phyloP scores from a whole-genome alignment of 2,888 invertebrate species.

The Sarcophaga rosellei region DNA sequence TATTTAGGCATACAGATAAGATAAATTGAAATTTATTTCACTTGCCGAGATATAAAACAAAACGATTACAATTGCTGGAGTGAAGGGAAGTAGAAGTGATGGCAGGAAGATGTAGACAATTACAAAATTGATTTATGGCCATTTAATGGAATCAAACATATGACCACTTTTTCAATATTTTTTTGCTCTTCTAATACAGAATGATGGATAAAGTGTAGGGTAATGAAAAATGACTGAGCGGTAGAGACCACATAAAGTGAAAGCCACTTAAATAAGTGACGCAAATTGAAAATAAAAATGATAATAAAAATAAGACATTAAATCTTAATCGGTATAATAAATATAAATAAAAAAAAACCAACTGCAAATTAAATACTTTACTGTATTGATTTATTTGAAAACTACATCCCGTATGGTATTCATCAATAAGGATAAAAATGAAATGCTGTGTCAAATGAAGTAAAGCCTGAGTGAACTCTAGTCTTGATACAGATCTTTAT shows the following conservation, averaged over 20 bases:
- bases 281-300: background rate
- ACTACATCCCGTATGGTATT: too few relatives aligned
- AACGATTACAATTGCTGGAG: background rate
- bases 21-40: slow-evolving; percentile 25
- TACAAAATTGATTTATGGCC: slow-evolving; percentile 34
- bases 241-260: background rate
- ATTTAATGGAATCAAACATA: slow-evolving; percentile 40
- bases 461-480: too few relatives aligned
- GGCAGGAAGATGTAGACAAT: background rate
- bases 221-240: background rate
- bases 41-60: background rate
- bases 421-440: too few relatives aligned
- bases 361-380: background rate
- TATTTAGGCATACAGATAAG: slow-evolving; percentile 20
- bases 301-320: background rate
- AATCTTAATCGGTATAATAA: background rate
- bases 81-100: background rate
- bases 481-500: too few relatives aligned
- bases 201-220: background rate
- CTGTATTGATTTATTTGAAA: background rate
- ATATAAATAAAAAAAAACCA: background rate
- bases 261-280: background rate
- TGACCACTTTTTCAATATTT: slow-evolving; percentile 2
- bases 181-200: background rate
- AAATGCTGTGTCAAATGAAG: too few relatives aligned